Conservation (phyloP, 2,113 vertebrate genomes). For the Ameiurus melas region DNA sequence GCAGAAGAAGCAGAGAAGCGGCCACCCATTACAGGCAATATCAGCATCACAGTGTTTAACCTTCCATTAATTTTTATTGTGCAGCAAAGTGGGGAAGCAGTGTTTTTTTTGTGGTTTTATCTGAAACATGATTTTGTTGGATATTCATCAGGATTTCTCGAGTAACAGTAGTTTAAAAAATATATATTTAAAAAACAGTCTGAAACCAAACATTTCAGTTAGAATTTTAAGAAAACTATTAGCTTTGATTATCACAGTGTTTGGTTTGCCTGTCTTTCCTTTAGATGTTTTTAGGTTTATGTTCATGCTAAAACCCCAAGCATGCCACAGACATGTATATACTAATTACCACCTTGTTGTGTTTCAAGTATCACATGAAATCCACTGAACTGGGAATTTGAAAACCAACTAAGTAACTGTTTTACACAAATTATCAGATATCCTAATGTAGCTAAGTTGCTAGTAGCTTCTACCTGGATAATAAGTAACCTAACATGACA, state of each 20-base stretch:
- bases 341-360: neutral
- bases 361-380: neutral
- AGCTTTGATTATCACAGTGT: neutral
- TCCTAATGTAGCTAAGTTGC: neutral
- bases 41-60: neutral
- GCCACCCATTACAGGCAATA: neutral
- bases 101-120: neutral
- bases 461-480: neutral
- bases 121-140: neutral
- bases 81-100: neutral
- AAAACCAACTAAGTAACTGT: neutral
- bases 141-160: neutral
- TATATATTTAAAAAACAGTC: too few species aligned
- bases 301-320: neutral
- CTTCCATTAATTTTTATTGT: slow-evolving; percentile 13
- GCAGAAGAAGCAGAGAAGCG: neutral
- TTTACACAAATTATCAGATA: neutral
- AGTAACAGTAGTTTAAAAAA: neutral
- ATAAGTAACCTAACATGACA: neutral
- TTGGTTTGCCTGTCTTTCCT: too few species aligned
- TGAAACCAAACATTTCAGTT: neutral
- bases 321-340: neutral
- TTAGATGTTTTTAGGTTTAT: neutral
- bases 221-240: neutral
- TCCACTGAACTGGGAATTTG: neutral